Conservation (phyloP, 2,888 invertebrate species). For the Limulus polyphemus region DNA sequence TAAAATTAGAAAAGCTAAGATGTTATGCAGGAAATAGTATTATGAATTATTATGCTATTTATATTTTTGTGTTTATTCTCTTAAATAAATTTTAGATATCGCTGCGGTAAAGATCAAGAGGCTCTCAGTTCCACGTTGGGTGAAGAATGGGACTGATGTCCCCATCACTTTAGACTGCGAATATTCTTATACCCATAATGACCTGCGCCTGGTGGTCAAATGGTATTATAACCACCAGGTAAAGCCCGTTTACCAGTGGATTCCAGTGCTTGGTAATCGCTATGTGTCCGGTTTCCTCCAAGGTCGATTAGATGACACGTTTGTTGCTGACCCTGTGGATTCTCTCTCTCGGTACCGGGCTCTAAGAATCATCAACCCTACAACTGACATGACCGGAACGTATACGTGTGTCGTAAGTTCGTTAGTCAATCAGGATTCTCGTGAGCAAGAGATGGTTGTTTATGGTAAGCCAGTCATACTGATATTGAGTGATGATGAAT, state of each 20-base stretch:
- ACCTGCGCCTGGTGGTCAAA: slow-evolving; percentile 26
- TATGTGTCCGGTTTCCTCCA: slow-evolving; percentile 22
- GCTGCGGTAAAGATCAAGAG: slow-evolving; percentile 19
- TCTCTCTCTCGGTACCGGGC: slow-evolving; percentile 24
- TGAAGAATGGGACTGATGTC: slow-evolving; percentile 26
- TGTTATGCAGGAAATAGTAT: no score
- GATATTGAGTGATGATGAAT: not conserved
- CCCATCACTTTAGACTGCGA: slow-evolving; percentile 26
- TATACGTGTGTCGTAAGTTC: slow-evolving; percentile 28
- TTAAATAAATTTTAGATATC: slow-evolving; percentile 3
- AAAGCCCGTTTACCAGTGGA: slow-evolving; percentile 29
- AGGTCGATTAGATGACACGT: slow-evolving; percentile 24
- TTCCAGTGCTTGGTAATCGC: slow-evolving; percentile 24
- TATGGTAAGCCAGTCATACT: slow-evolving; percentile 24
- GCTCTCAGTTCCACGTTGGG: slow-evolving; percentile 23
- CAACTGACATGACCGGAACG: slow-evolving; percentile 26
- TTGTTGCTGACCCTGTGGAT: slow-evolving; percentile 19
- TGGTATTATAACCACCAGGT: slow-evolving; percentile 28
- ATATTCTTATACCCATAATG: slow-evolving; percentile 25
- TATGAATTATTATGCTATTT: no score
- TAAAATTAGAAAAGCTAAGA: no score
- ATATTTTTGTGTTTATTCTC: no score
- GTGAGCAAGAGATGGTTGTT: slow-evolving; percentile 25
- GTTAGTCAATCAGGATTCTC: slow-evolving; percentile 24
- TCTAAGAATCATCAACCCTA: slow-evolving; percentile 23